phyloP scores from a whole-genome alignment of 2,113 vertebrate genomes.

The Daubentonia madagascariensis region DNA sequence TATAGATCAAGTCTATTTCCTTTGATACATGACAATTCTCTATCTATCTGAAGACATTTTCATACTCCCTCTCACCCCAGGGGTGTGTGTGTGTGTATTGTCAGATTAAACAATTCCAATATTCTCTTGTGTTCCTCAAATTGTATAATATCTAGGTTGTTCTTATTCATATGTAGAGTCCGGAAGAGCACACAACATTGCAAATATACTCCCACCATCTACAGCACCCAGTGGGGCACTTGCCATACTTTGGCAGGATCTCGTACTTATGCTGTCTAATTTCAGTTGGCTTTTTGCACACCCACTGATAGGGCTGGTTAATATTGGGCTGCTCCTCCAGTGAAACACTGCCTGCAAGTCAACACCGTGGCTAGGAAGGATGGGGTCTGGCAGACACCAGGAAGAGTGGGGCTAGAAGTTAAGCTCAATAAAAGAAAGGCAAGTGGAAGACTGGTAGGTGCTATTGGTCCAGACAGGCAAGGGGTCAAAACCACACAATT shows the following conservation, averaged over 20 bases:
- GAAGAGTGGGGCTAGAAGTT: background rate
- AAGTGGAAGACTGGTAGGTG: background rate
- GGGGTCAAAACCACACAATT: fast-evolving
- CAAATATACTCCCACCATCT: fast-evolving
- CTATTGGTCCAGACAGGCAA: background rate
- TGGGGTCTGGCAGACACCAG: fast-evolving
- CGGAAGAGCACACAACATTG: no score
- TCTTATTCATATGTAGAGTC: no score
- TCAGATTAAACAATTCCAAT: background rate
- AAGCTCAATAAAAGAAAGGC: background rate
- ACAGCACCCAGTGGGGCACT: no score
- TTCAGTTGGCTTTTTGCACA: background rate
- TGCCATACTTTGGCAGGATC: background rate
- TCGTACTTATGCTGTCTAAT: background rate
- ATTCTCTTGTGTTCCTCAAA: background rate
- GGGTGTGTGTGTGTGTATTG: background rate
- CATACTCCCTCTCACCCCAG: background rate
- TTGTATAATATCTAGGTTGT: background rate
- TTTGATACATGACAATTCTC: background rate
- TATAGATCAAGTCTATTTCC: background rate
- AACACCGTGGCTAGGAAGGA: no score
- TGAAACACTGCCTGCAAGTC: no score
- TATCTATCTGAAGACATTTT: background rate
- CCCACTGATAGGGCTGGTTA: fast-evolving
- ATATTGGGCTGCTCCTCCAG: background rate